Evolutionary conservation across 1,140 invertebrate species (phyloP).

Genomic region (Platorchestia sp.): DNA sequence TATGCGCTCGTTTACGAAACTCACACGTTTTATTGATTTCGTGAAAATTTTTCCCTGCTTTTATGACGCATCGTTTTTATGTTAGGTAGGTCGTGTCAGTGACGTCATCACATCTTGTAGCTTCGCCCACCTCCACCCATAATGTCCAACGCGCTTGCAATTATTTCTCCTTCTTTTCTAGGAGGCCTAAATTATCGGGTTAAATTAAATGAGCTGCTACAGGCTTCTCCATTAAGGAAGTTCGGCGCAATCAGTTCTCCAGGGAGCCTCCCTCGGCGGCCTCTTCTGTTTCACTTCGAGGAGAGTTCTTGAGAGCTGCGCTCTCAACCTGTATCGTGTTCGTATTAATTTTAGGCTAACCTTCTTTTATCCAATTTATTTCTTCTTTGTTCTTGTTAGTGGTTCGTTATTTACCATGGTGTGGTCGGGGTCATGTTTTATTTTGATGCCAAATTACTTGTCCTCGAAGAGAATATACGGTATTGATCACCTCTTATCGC

Average conservation of each 20-base stretch:
- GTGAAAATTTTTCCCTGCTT: not conserved
- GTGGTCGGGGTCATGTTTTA: not conserved
- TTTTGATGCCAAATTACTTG: not conserved
- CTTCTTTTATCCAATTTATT: not conserved
- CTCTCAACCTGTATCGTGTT: not conserved
- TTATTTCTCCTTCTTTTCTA: not conserved
- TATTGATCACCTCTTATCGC: not conserved
- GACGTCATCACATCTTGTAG: not conserved
- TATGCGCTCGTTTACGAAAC: too few relatives aligned
- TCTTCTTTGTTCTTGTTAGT: not conserved
- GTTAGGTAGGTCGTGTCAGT: not conserved
- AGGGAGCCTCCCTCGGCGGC: not conserved
- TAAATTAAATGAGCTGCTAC: slow-evolving; percentile 46
- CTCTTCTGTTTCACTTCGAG: not conserved
- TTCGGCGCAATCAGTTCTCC: not conserved
- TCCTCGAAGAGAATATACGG: not conserved
- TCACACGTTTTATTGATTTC: too few relatives aligned
- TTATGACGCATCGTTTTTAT: not conserved
- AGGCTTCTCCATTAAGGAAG: slow-evolving; percentile 34
- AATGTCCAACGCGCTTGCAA: not conserved
- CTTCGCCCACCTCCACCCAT: not conserved
- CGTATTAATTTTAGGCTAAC: not conserved
- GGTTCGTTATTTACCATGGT: not conserved
- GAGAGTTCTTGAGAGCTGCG: not conserved
- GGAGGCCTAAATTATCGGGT: not conserved